Evolutionary conservation across 2,113 vertebrate genomes (phyloP).

Genomic region (Callocephalon fimbriatum): DNA sequence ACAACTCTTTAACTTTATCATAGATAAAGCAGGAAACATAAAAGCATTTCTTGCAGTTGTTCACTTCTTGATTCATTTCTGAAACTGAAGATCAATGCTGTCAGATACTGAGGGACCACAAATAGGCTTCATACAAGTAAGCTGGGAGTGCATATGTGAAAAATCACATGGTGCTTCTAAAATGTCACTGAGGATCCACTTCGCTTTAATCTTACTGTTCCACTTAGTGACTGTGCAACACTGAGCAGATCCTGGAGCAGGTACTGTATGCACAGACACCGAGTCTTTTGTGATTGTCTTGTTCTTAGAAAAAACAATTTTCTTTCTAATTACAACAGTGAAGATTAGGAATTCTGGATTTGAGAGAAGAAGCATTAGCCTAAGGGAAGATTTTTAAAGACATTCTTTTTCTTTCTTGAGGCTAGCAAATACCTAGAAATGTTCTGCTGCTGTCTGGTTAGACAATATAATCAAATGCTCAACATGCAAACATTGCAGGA

Average conservation of each 20-base stretch:
- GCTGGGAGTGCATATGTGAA: neutral
- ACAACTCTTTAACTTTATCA: neutral
- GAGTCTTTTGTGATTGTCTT: neutral
- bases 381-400: neutral
- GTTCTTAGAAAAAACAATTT: neutral
- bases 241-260: accelerated
- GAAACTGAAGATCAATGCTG: neutral
- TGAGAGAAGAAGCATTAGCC: neutral
- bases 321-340: neutral
- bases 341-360: neutral
- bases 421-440: neutral
- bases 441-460: neutral
- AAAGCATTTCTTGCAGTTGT: neutral
- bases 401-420: neutral
- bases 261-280: neutral
- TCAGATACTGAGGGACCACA: neutral
- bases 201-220: neutral
- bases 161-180: neutral
- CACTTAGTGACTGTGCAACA: neutral
- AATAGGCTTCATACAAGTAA: neutral
- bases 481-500: neutral
- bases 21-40: neutral
- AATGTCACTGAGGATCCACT: neutral
- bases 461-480: neutral
- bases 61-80: neutral